Evolutionary conservation across 2,888 invertebrate species (phyloP).

Genomic region (Melipona beecheii): DNA sequence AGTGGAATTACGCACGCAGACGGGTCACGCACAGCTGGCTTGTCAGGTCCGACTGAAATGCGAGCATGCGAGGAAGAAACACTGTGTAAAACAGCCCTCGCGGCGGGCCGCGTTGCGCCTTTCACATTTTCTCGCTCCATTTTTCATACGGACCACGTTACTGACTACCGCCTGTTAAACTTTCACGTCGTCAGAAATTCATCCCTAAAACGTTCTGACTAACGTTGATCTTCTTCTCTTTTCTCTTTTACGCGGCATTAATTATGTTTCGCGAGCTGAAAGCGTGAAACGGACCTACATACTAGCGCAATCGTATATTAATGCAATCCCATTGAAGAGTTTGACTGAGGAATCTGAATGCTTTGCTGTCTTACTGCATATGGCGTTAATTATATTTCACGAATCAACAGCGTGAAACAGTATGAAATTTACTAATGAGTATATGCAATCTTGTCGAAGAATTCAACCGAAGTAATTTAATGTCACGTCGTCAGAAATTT

Average conservation of each 20-base stretch:
- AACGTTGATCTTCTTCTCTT: neutral
- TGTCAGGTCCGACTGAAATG: slow-evolving; percentile 46
- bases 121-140: slow-evolving; percentile 31
- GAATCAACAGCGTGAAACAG: too few species aligned
- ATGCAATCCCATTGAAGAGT: too few species aligned
- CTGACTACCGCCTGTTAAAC: slow-evolving; percentile 18
- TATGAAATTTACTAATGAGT: neutral
- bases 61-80: slow-evolving; percentile 43
- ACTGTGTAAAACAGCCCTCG: neutral
- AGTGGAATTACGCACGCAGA: slow-evolving; percentile 63
- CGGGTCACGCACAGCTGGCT: slow-evolving; percentile 66
- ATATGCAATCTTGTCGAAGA: neutral
- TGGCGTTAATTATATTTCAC: neutral
- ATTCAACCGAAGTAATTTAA: neutral
- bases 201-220: neutral
- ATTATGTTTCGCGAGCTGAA: neutral
- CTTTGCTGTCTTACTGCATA: too few species aligned
- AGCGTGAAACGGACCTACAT: too few species aligned
- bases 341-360: too few species aligned
- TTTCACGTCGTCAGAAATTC: slow-evolving; percentile 16
- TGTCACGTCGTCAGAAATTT: neutral
- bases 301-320: too few species aligned
- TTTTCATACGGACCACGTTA: slow-evolving; percentile 24
- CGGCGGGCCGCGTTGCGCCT: slow-evolving; percentile 35
- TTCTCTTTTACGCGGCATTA: neutral